Conservation (phyloP, 2,113 vertebrate genomes). For the Chaetodon auriga region DNA sequence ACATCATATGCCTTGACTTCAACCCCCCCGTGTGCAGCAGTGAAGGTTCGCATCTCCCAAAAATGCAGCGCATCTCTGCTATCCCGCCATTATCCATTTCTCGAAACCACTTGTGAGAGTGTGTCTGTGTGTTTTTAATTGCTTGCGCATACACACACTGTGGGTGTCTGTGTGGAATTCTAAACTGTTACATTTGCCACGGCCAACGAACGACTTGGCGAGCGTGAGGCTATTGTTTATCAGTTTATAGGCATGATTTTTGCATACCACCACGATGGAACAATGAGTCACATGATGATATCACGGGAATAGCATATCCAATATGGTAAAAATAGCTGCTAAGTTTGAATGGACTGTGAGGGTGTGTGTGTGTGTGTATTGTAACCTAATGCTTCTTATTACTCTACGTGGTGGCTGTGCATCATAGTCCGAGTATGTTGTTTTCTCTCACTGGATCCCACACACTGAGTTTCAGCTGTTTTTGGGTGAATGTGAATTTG, state of each 20-base stretch:
- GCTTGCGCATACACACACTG: constrained; percentile 5
- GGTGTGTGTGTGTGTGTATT: constrained; percentile 55
- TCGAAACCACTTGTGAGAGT: background rate
- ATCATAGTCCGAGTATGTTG: constrained; percentile 29
- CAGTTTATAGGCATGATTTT: constrained; percentile 63
- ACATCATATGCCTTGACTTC: constrained; percentile 1
- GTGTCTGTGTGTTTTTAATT: constrained; percentile 24
- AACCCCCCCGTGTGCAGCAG: background rate
- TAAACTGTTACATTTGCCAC: constrained; percentile 52
- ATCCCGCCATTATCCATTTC: constrained; percentile 13
- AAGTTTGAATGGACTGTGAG: constrained; percentile 45
- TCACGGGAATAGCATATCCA: constrained; percentile 62
- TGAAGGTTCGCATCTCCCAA: background rate
- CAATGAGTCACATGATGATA: constrained; percentile 73
- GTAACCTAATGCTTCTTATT: constrained; percentile 38
- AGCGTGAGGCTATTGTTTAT: constrained; percentile 64
- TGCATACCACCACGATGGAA: constrained; percentile 68
- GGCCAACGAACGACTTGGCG: constrained; percentile 43
- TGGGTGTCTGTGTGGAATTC: constrained; percentile 44
- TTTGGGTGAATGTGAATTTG: background rate
- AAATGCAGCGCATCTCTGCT: constrained; percentile 14
- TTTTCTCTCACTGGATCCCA: background rate
- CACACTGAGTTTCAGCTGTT: constrained; percentile 6
- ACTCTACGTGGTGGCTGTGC: background rate
- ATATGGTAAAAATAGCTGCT: constrained; percentile 67